Evolutionary conservation across 2,113 vertebrate species (phyloP).

Genomic region (Gasterosteus nipponicus): DNA sequence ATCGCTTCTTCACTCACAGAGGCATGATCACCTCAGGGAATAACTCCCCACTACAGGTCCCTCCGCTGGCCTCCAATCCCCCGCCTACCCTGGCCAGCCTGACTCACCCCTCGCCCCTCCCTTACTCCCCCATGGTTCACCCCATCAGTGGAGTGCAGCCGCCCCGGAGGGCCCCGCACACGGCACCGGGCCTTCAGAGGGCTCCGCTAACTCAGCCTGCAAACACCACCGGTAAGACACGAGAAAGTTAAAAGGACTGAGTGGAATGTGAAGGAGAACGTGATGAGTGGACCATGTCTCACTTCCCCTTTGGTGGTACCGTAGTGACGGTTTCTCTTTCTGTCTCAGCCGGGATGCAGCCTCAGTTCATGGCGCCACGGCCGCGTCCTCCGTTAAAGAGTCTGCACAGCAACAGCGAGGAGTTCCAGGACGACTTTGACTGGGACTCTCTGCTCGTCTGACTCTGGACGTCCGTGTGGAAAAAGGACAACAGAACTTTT

Average conservation of each 20-base stretch:
- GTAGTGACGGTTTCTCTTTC: not conserved
- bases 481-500: not conserved
- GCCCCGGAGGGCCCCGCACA: slow-evolving; percentile 62
- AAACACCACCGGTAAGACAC: slow-evolving; percentile 65
- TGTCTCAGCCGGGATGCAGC: slow-evolving; percentile 67
- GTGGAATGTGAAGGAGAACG: not conserved
- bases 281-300: not conserved
- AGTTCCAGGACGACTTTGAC: slow-evolving; percentile 85
- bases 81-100: slow-evolving; percentile 72
- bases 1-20: slow-evolving; percentile 83
- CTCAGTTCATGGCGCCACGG: slow-evolving; percentile 64
- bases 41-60: slow-evolving; percentile 58
- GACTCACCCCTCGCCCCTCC: slow-evolving; percentile 78
- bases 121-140: slow-evolving; percentile 56
- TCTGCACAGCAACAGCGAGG: slow-evolving; percentile 83
- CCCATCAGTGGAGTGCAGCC: slow-evolving; percentile 56
- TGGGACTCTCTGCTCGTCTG: slow-evolving; percentile 83
- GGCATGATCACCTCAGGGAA: slow-evolving; percentile 78
- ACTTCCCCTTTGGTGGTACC: slow-evolving; percentile 10
- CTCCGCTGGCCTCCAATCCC: slow-evolving; percentile 30
- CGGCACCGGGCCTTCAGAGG: slow-evolving; percentile 61
- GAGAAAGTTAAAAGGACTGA: not conserved
- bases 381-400: slow-evolving; percentile 76
- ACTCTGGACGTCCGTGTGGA: slow-evolving; percentile 1
- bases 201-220: slow-evolving; percentile 61